These are phyloP conservation scores for Alaudala cheleensis DNA, from an alignment of 2,113 vertebrate genomes.

Conservation along the genomic window DNA sequence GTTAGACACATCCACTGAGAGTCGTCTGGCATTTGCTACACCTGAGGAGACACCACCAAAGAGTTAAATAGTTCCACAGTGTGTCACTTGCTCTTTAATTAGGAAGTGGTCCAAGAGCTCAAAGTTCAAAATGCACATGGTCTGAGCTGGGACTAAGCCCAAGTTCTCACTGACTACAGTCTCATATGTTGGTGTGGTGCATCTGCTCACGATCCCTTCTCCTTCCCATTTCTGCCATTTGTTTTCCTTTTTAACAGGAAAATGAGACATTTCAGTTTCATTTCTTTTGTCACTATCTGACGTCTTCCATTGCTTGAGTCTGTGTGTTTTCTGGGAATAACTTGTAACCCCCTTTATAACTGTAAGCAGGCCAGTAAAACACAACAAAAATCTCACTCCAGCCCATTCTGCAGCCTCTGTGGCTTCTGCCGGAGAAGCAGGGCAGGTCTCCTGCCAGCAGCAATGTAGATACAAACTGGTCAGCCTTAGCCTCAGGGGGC, in stretches of 20 bases:
- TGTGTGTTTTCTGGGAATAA: background rate
- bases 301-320: background rate
- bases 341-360: background rate
- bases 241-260: background rate
- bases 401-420: background rate
- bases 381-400: background rate
- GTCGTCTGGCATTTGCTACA: background rate
- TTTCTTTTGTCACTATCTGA: background rate
- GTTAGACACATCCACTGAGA: background rate
- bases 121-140: conserved; percentile 46
- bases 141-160: conserved; percentile 15
- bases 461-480: background rate
- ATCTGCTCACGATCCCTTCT: background rate
- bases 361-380: conserved; percentile 23
- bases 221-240: background rate
- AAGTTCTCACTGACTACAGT: conserved; percentile 10
- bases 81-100: background rate
- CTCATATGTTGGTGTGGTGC: background rate
- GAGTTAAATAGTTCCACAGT: conserved; percentile 27
- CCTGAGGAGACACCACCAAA: background rate
- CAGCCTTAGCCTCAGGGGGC: background rate
- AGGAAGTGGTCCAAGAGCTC: conserved; percentile 40
- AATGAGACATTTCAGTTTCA: background rate
- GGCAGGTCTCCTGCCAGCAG: background rate
- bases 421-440: background rate